These are phyloP conservation scores for Tipula vernalis DNA, from an alignment of 2,888 invertebrate species.

Conservation along the genomic window DNA sequence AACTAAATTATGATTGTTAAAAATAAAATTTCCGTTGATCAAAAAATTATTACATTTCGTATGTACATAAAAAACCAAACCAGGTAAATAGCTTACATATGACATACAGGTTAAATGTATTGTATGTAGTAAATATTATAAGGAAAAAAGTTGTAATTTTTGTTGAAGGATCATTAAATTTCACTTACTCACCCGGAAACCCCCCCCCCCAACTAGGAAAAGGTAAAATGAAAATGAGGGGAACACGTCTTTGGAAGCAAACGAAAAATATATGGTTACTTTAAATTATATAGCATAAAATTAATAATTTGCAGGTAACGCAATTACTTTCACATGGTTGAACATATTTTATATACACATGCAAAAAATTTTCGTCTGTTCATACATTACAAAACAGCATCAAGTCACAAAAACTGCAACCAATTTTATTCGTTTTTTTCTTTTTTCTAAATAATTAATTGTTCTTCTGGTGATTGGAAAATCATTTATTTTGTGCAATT, in stretches of 20 bases:
- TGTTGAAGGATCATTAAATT: not conserved
- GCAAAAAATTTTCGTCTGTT: not conserved
- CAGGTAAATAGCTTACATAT: not conserved
- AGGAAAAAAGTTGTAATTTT: not conserved
- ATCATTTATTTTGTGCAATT: not conserved
- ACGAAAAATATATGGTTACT: not conserved
- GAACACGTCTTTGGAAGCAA: not conserved
- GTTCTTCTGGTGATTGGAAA: not conserved
- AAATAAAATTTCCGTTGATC: not conserved
- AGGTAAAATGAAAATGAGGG: not conserved
- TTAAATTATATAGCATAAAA: not conserved
- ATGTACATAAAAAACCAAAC: not conserved
- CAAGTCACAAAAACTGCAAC: not conserved
- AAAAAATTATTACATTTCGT: not conserved
- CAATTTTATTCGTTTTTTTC: no score
- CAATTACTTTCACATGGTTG: not conserved
- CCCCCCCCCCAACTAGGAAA: not conserved
- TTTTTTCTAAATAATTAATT: not conserved
- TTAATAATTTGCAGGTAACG: not conserved
- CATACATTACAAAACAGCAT: not conserved
- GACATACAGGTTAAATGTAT: not conserved
- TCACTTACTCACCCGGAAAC: not conserved
- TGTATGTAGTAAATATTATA: not conserved
- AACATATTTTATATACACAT: not conserved
- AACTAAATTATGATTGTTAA: not conserved